A percentile compares a stretch with the other conserved stretches of the same genome.
These are phyloP conservation scores for Luperina nickerlii DNA, from an alignment of 2,888 invertebrate genomes.

Conservation along the genomic window DNA sequence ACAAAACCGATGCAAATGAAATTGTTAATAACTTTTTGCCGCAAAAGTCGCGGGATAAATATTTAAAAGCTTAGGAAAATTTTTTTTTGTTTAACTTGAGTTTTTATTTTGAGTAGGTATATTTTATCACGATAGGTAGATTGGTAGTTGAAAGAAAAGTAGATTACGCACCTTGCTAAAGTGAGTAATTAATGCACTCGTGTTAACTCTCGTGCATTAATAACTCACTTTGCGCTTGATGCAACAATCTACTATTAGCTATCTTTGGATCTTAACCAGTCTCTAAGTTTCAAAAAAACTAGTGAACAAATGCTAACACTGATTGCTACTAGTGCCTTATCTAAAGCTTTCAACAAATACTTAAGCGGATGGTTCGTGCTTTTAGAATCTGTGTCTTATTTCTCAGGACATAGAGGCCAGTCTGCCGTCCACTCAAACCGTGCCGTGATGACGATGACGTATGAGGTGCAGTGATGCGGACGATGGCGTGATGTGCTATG, in stretches of 20 bases:
- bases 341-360: conserved; percentile 57
- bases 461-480: conserved; percentile 89
- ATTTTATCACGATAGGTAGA: too few relatives aligned
- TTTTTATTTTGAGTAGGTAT: too few relatives aligned
- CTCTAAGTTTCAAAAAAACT: conserved; percentile 9
- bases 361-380: conserved; percentile 35
- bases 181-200: too few relatives aligned
- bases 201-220: too few relatives aligned
- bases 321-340: conserved; percentile 22
- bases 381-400: conserved; percentile 32
- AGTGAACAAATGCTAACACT: conserved; percentile 33
- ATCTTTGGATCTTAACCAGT: conserved; percentile 28
- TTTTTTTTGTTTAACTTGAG: too few relatives aligned
- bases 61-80: too few relatives aligned
- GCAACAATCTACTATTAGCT: neutral
- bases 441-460: conserved; percentile 84
- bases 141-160: too few relatives aligned
- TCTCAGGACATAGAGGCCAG: conserved; percentile 74
- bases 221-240: too few relatives aligned
- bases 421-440: conserved; percentile 86
- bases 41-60: too few relatives aligned
- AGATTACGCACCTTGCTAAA: too few relatives aligned
- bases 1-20: too few relatives aligned
- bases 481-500: conserved; percentile 79
- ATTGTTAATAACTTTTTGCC: too few relatives aligned